phyloP scores from a whole-genome alignment of 37 sponge, comb jelly and placozoan species.

The Ephydatia muelleri region DNA sequence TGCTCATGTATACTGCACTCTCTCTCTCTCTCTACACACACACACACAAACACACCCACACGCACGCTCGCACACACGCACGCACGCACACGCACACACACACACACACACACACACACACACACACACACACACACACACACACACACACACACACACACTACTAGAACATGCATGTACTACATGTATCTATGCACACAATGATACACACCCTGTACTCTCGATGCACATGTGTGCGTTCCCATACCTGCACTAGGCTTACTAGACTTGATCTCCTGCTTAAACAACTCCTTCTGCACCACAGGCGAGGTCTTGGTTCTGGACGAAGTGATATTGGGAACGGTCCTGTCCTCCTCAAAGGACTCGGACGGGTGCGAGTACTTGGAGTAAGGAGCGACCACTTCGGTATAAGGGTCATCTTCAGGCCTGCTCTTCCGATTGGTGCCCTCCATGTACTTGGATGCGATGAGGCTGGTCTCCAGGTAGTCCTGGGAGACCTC shows the following conservation, averaged over 20 bases:
- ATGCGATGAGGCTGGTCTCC: background rate
- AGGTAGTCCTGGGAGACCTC: slow-evolving; percentile 23
- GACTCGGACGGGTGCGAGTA: background rate
- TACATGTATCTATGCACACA: background rate
- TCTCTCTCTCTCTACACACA: too few relatives aligned
- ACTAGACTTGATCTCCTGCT: background rate
- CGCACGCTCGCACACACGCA: too few relatives aligned
- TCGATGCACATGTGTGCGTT: too few relatives aligned
- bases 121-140: too few relatives aligned
- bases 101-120: too few relatives aligned
- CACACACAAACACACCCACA: too few relatives aligned
- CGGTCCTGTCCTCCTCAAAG: background rate
- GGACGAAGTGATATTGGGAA: background rate
- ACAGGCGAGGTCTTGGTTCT: background rate
- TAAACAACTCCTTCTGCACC: background rate
- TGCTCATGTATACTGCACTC: too few relatives aligned
- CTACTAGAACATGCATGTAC: too few relatives aligned
- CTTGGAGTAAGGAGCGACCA: background rate
- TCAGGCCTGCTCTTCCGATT: background rate
- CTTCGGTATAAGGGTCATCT: background rate
- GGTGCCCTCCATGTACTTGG: background rate
- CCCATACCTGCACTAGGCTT: background rate
- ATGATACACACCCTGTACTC: background rate
- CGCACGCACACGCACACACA: too few relatives aligned
- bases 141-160: too few relatives aligned